These are phyloP conservation scores for Anoura caudifer DNA, from an alignment of 2,113 vertebrate genomes.

Conservation along the genomic window DNA sequence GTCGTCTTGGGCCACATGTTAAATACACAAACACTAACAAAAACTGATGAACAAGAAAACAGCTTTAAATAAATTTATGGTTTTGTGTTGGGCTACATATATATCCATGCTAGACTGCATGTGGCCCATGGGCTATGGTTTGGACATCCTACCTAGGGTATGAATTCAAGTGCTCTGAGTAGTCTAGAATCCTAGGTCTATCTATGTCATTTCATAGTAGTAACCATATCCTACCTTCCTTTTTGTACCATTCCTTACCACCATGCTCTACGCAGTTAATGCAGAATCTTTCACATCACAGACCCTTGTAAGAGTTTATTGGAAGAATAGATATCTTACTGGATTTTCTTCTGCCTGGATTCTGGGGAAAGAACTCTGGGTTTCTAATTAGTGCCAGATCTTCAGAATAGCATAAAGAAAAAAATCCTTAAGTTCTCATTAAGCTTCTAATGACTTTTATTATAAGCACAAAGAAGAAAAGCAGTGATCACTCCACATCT, in stretches of 20 bases:
- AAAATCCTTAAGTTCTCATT: constrained; percentile 35
- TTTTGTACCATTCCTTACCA: background rate
- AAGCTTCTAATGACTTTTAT: constrained; percentile 31
- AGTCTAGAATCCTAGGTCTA: background rate
- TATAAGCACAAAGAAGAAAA: background rate
- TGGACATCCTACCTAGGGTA: too few species aligned
- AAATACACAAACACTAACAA: too few species aligned
- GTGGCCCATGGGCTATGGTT: too few species aligned
- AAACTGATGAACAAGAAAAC: too few species aligned
- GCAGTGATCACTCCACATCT: background rate
- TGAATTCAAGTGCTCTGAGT: background rate
- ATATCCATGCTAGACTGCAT: too few species aligned
- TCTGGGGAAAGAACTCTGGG: background rate
- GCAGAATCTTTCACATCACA: background rate
- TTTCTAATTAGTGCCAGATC: constrained; percentile 33
- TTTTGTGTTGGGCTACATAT: too few species aligned
- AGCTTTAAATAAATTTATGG: too few species aligned
- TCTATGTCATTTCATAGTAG: background rate
- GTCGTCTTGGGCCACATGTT: too few species aligned
- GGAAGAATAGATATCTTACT: background rate
- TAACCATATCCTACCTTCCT: background rate
- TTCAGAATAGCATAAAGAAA: constrained; percentile 17
- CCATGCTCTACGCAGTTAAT: background rate
- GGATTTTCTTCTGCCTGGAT: background rate
- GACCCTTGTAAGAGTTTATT: background rate